Evolutionary conservation across 1,140 invertebrate species (phyloP), one percentile per base, ranked within the genome.

Genomic region (Lanistes nyassanus): DNA sequence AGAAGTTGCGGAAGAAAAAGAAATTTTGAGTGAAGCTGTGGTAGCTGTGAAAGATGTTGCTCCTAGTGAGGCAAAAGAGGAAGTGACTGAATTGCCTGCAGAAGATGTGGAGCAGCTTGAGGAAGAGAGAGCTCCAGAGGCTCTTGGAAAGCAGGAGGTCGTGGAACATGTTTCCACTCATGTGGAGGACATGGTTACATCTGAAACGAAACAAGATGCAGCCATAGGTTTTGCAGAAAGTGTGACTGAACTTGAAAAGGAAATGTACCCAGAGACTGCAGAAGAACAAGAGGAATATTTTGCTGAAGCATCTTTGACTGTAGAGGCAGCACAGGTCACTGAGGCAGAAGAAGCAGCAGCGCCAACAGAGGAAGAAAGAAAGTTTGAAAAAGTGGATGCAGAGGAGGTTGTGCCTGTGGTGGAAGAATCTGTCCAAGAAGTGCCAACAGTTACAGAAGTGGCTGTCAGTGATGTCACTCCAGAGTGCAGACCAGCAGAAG

Each of bases 121-220:
- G 39, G 70, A 26, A 31, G 70, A 79, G 34, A 55, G 73, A 29
- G 71, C 80, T 58, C 37, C 66, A 34, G 37, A 75, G 67, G 71
- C 70, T 69, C 51, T 64, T 62, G 60, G 26, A 65, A 68, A 72
- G 26, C 66, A 75, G 47, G 75, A 82, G 37, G 74, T 77, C 47
- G 76, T 74, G 13, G 75, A 76, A 47, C 70, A 78, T 47, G 75
- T 67, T 29, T 66, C 26, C 13, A 29, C 47, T 34, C 3, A 29
- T 53, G 68, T 55, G 19, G 55, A 58, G 37, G 66, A 75, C 31
- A 53, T 58, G 23, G 31, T 23, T 9, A 56, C 68, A 19, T 47
- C 65, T 19, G 65, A 75, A 29, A 64, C 37, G 51, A 37, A 64
- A n/a, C 36, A 65, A 53, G 74, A 47, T 21, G 74, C 51, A 34